Evolutionary conservation across 2,113 vertebrate genomes (phyloP).

Genomic region (Mus pahari): DNA sequence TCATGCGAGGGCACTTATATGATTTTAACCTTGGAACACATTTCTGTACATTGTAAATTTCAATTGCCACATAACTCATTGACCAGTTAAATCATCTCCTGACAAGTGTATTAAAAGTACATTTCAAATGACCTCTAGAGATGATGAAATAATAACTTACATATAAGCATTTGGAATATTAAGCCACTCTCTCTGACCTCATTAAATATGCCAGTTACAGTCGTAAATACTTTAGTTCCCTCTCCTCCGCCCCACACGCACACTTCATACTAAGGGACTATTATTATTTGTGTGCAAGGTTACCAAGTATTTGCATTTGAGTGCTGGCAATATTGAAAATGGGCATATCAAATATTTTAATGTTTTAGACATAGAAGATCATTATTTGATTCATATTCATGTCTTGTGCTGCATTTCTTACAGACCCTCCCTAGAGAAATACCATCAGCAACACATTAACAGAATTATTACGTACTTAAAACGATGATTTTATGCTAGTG

Average conservation of each 20-base stretch:
- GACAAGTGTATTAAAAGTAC: neutral
- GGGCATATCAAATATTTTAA: neutral
- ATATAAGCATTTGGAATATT: neutral
- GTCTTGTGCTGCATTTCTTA: neutral
- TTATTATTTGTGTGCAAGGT: neutral
- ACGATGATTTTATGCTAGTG: neutral
- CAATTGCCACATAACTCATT: conserved; percentile 1
- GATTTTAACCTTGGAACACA: neutral
- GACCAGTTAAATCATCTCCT: neutral
- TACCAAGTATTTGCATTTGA: neutral
- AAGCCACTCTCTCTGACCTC: neutral
- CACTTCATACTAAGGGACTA: neutral
- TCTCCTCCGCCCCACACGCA: accelerated
- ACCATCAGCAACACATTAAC: neutral
- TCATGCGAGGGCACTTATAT: neutral
- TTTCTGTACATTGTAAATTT: neutral
- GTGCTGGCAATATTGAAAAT: neutral
- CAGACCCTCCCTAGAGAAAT: neutral
- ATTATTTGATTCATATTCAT: neutral
- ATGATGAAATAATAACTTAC: neutral
- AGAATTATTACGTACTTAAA: neutral
- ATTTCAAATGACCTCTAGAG: neutral
- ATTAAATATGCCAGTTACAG: neutral
- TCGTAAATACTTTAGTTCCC: neutral
- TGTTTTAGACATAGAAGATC: neutral